Conservation (phyloP, 2,113 vertebrate species). For the Neodon shergylaensis region DNA sequence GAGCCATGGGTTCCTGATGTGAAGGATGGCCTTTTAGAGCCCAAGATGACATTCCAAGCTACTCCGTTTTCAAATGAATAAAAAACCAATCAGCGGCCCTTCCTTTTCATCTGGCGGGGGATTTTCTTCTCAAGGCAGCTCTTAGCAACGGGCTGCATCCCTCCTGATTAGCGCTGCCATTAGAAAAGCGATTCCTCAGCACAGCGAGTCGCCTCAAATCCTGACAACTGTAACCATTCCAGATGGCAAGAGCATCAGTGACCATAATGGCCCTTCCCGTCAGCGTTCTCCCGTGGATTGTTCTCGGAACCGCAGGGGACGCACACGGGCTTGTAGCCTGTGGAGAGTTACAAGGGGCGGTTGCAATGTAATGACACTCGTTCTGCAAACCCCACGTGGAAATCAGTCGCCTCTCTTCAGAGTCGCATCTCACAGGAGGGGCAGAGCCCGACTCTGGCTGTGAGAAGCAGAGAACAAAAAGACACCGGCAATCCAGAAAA, state of each 20-base stretch:
- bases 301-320: background rate
- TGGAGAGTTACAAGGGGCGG: conserved; percentile 66
- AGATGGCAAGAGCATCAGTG: conserved; percentile 55
- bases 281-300: background rate
- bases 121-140: conserved; percentile 19
- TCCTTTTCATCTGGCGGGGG: conserved; percentile 40
- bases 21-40: background rate
- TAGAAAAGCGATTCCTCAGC: conserved; percentile 32
- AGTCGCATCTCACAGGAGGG: background rate
- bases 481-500: background rate
- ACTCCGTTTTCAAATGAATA: background rate
- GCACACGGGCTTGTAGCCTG: background rate
- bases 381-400: background rate
- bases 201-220: background rate
- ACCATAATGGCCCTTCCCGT: conserved; percentile 65
- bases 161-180: conserved; percentile 26
- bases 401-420: background rate
- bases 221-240: conserved; percentile 61
- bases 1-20: background rate
- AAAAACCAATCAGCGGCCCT: background rate
- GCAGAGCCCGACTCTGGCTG: background rate
- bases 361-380: background rate
- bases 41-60: conserved; percentile 19
- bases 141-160: conserved; percentile 15
- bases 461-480: background rate